phyloP scores from a whole-genome alignment of 2,113 vertebrate genomes.

The Pyrgilauda ruficollis region DNA sequence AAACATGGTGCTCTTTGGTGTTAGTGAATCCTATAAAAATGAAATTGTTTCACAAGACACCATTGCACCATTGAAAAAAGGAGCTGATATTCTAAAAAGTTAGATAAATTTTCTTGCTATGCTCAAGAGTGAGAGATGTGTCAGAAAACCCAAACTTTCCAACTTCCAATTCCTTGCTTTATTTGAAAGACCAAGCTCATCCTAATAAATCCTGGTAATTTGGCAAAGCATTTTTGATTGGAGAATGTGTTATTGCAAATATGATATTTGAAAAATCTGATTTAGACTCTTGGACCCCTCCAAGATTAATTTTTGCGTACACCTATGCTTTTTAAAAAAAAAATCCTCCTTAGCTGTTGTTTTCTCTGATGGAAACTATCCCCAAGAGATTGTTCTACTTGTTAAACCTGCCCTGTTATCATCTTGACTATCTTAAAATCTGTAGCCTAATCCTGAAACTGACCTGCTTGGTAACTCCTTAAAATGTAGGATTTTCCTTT shows the following conservation, averaged over 20 bases:
- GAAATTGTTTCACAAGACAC: background rate
- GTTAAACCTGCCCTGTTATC: background rate
- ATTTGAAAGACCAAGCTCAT: background rate
- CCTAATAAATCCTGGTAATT: background rate
- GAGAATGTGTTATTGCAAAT: background rate
- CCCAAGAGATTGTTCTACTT: background rate
- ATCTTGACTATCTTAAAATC: background rate
- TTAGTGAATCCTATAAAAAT: background rate
- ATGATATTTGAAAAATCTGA: background rate
- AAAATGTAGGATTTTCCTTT: background rate
- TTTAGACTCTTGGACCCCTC: background rate
- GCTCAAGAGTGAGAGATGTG: background rate
- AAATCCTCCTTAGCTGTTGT: background rate
- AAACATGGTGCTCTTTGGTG: background rate
- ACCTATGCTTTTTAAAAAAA: background rate
- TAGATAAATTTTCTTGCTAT: background rate
- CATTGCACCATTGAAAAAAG: background rate
- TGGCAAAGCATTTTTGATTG: background rate
- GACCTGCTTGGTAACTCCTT: background rate
- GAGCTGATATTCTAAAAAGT: background rate
- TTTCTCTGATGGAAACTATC: background rate
- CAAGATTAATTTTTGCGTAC: background rate
- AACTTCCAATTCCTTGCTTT: background rate
- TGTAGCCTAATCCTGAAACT: background rate
- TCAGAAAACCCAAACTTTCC: background rate